These are phyloP conservation scores for Erebia epiphron DNA, from an alignment of 2,888 invertebrate genomes.

Conservation along the genomic window DNA sequence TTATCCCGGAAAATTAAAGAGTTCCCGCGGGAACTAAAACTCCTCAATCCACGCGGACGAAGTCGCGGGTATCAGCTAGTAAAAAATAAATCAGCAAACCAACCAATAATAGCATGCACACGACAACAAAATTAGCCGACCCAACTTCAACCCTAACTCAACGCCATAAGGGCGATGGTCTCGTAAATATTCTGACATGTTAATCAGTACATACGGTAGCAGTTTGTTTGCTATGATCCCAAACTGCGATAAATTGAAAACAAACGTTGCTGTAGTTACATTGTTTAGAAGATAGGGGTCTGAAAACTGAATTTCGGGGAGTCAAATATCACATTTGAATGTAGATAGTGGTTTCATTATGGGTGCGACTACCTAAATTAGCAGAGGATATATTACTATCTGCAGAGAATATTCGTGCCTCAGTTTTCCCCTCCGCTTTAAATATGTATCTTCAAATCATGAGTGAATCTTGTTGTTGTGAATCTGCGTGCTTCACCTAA, in stretches of 20 bases:
- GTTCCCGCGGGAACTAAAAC: too few species aligned
- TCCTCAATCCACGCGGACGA: too few species aligned
- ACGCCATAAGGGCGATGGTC: background rate
- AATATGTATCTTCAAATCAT: too few species aligned
- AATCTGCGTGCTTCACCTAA: too few species aligned
- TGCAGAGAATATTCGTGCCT: too few species aligned
- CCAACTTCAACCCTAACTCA: background rate
- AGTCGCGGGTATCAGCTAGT: too few species aligned
- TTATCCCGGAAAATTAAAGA: too few species aligned
- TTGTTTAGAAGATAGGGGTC: constrained; percentile 37
- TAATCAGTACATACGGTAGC: constrained; percentile 39
- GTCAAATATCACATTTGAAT: constrained; percentile 27
- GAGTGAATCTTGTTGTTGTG: too few species aligned
- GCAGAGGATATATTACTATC: too few species aligned
- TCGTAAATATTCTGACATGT: constrained; percentile 29
- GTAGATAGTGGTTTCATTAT: constrained; percentile 17
- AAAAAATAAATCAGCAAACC: constrained; percentile 8
- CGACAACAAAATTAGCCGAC: background rate
- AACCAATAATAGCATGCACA: constrained; percentile 9
- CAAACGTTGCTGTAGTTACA: constrained; percentile 37
- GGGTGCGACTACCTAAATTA: too few species aligned
- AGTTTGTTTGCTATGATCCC: constrained; percentile 42
- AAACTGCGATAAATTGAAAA: constrained; percentile 44
- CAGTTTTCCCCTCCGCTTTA: too few species aligned
- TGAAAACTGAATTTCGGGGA: constrained; percentile 23